Conservation (phyloP, 2,888 invertebrate genomes). For the Gasteruption jaculator region DNA sequence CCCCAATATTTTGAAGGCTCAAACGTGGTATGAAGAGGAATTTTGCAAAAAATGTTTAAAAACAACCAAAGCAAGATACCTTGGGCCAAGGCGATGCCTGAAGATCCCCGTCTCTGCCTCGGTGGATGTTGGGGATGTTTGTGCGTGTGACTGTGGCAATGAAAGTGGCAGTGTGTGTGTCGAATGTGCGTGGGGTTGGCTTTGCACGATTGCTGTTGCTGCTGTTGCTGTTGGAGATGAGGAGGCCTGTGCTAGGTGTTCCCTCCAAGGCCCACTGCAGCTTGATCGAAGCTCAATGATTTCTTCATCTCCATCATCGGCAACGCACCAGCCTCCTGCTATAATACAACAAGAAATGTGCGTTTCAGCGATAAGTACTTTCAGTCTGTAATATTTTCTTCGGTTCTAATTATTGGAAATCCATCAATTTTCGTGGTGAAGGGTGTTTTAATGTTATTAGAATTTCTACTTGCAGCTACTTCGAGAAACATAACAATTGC, state of each 20-base stretch:
- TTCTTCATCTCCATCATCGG: conserved; percentile 67
- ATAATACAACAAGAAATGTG: too few relatives aligned
- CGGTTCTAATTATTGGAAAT: too few relatives aligned
- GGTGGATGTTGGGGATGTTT: conserved; percentile 43
- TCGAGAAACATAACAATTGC: too few relatives aligned
- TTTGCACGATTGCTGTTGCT: conserved; percentile 39
- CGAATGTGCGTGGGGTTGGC: conserved; percentile 46
- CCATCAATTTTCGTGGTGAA: too few relatives aligned
- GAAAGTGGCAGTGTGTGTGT: conserved; percentile 49
- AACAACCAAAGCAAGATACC: conserved; percentile 27
- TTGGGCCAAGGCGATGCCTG: conserved; percentile 49
- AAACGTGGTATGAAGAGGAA: not conserved
- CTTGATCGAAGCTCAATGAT: conserved; percentile 59
- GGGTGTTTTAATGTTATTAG: too few relatives aligned
- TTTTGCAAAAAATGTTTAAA: not conserved
- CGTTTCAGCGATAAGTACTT: too few relatives aligned
- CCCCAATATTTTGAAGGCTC: not conserved
- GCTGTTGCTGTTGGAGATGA: conserved; percentile 37
- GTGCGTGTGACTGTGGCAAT: conserved; percentile 49
- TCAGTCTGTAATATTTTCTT: too few relatives aligned
- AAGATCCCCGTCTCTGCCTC: conserved; percentile 49
- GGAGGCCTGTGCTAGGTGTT: conserved; percentile 51
- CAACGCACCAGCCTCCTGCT: conserved; percentile 61
- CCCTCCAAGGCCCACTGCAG: conserved; percentile 52
- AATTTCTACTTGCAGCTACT: too few relatives aligned